Base-by-base conservation (phyloP, 2,113 vertebrate genomes). In the Calidris pygmaea region DNA sequence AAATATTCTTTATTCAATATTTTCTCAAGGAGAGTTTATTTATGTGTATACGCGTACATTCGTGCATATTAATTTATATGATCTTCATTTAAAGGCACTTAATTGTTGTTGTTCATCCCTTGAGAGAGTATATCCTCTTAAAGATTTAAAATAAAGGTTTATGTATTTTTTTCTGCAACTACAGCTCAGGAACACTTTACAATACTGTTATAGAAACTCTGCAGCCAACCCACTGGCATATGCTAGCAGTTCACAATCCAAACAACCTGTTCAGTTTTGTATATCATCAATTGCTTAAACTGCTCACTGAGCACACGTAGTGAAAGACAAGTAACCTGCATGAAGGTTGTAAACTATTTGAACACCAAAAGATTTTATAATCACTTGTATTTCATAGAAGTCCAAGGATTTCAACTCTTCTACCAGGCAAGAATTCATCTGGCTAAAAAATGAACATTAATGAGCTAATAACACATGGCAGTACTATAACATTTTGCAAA, bases 211-310 rank as follows among this genome's bases (percentile, higher is more conserved):
- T 0, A 56, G 35, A 70, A 80, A 77, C 13, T 45, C 48, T 47
- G 34, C 30, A 58, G 27, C 15, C 41, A 71, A 39, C 12, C 5
- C 21, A 84, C 60, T 15, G 30, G 21, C 9, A 41, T 18, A n/a
- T 4, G 45, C n/a, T 74, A 47, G 52, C 45, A 52, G 27, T 5
- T 58, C 35, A 62, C 19, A 52, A 43, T 12, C 45, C 48, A 67
- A 90, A 50, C 26, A 60, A 32, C 9, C 18, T 1, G 55, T 67
- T 32, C 1, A 3, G 14, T 14, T 86, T 83, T 50, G 43, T 5
- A 1, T 59, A 45, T 14, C 6, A 29, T 4, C 0, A 0, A 37
- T 50, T 56, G 30, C 23, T 52, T 52, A 41, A 30, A 68, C 11
- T 17, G 35, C 14, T 80, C 30, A 43, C 37, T 34, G 7, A 65